Base-by-base conservation (phyloP, 2,888 invertebrate species). In the Aethes cnicana region DNA sequence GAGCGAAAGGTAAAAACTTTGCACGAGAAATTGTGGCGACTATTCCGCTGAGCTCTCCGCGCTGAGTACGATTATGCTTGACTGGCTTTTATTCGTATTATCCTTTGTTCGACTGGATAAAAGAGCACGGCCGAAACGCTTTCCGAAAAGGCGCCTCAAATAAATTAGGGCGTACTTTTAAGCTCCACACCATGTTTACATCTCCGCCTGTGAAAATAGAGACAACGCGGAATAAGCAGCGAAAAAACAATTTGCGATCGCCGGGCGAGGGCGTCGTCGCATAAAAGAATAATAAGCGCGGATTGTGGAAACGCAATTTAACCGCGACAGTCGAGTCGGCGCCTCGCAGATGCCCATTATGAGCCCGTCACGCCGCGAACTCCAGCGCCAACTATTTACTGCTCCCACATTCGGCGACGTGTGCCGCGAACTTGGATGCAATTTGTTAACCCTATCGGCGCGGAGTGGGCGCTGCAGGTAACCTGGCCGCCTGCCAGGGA, bases 401-500 rank as follows among this genome's bases (percentile, higher is more conserved):
- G 80, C 77, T 81, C 66, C 73, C 75, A 79, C 77, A 78, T 80
- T 80, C 72, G 80, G 77, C 81, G 81, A 81, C 81, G 84, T 82
- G 81, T 81, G 82, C 81, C 72, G 67, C 68, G 69, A 81, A 84
- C 75, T 86, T 82, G 76, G 75, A 71, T 77, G 84, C 83, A 84
- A 85, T 86, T 88, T 83, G 84, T 85, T 84, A 82, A 81, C 77
- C 78, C 83, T 81, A 84, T 84, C 81, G 70, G 59, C 49, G 60
- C 72, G 65, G 71, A 69, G 61, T 65, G 66, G 66, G 69, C 47
- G 48, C 64, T 69, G 73, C 84, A 90, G 90, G 90, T 90, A 82
- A 75, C 72, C 84, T 90, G 90, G 90, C 84, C 64, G 61, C 54
- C 57, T 61, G 82, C 90, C 90, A 90, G 84, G 74, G 81, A 85